These are phyloP conservation scores for Druon quercuslanigerum DNA, from an alignment of 1,140 invertebrate species.

Conservation along the genomic window DNA sequence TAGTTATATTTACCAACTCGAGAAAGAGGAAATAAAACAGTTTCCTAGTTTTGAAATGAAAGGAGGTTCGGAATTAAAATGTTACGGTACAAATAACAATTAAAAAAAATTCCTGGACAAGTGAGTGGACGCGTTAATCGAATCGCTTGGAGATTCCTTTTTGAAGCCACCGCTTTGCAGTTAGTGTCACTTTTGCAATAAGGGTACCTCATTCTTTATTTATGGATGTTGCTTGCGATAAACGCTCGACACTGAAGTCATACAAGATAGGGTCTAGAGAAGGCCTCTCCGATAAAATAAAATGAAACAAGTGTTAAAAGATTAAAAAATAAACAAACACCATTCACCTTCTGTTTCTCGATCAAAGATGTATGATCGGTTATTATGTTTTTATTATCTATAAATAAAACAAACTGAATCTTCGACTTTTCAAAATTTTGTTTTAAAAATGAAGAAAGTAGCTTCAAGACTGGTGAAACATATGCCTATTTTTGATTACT, in stretches of 20 bases:
- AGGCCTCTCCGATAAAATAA: background rate
- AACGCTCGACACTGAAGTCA: background rate
- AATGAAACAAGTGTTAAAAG: background rate
- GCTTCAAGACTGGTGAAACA: too few relatives aligned
- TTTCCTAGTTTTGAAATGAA: too few relatives aligned
- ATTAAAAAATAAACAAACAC: conserved; percentile 4
- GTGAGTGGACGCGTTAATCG: background rate
- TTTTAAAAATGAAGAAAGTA: too few relatives aligned
- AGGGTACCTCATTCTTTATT: conserved; percentile 5
- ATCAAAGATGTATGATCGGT: background rate
- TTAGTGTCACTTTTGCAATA: background rate
- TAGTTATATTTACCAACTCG: too few relatives aligned
- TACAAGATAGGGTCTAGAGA: background rate
- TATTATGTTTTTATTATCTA: background rate
- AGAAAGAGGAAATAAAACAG: too few relatives aligned
- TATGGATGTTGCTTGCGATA: background rate
- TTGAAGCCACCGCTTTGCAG: background rate
- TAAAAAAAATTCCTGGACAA: too few relatives aligned
- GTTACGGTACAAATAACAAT: too few relatives aligned
- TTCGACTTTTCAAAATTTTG: too few relatives aligned
- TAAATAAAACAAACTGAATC: too few relatives aligned
- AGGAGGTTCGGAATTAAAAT: too few relatives aligned
- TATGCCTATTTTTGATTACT: too few relatives aligned
- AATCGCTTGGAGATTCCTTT: background rate
- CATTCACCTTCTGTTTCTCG: background rate